Evolutionary conservation across 2,888 invertebrate genomes (phyloP).

Genomic region (Erebia palarica): DNA sequence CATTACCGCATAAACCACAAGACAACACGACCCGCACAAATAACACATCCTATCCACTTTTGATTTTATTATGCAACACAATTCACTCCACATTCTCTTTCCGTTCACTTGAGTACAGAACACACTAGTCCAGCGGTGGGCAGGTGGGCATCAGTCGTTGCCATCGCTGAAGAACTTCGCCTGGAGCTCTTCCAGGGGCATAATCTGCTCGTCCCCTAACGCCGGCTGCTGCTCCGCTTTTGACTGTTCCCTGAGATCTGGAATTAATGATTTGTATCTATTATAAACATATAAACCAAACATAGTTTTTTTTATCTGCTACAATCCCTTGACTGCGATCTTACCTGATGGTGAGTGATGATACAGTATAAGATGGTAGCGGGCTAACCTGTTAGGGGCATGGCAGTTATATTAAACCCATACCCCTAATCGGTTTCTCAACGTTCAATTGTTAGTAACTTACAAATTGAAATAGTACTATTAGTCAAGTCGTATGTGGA

Average conservation of each 20-base stretch:
- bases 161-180: conserved; percentile 51
- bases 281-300: no score
- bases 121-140: not conserved
- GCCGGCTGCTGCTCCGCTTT: conserved; percentile 70
- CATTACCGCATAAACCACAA: not conserved
- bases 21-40: conserved; percentile 1
- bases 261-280: not conserved
- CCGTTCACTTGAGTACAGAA: conserved; percentile 10
- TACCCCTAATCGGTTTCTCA: no score
- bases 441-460: no score
- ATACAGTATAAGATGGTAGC: no score
- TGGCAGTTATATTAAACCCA: no score
- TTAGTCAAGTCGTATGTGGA: no score
- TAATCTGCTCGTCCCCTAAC: conserved; percentile 65
- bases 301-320: no score
- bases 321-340: not conserved
- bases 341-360: not conserved
- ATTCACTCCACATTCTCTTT: not conserved
- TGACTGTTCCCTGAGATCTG: conserved; percentile 73
- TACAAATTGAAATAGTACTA: no score
- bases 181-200: conserved; percentile 64
- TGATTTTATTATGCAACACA: not conserved
- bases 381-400: no score
- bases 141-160: conserved; percentile 34
- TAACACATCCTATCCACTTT: not conserved